These are phyloP conservation scores for Hydrozoanthus gracilis DNA, from an alignment of 92 coral and sea anemone species.

Conservation along the genomic window DNA sequence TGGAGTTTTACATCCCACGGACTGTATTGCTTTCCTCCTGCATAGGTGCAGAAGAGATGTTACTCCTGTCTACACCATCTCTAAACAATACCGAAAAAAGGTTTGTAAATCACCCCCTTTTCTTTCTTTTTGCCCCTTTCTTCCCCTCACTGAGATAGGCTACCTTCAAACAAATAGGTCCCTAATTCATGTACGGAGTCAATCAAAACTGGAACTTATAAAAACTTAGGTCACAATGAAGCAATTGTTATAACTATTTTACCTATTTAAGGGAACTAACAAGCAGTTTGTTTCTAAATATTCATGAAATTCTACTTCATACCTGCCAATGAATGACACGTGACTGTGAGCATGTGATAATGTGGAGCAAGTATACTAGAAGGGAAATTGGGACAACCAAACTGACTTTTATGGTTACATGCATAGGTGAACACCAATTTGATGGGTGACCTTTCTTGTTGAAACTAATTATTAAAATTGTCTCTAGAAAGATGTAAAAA, in stretches of 20 bases:
- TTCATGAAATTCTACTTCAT: not conserved
- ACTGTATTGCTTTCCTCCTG: not conserved
- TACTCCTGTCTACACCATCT: not conserved
- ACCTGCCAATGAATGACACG: constrained; percentile 5
- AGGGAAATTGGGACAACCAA: not conserved
- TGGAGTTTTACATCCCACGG: not conserved
- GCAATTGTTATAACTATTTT: not conserved
- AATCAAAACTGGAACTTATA: not conserved
- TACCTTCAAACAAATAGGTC: not conserved
- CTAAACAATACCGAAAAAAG: not conserved
- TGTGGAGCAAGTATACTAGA: not conserved
- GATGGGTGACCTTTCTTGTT: too few species aligned
- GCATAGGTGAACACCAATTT: too few species aligned
- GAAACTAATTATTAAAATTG: too few species aligned
- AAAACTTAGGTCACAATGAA: not conserved
- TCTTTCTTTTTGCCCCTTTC: not conserved
- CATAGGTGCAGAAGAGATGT: too few species aligned
- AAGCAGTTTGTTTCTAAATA: not conserved
- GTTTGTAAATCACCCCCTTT: not conserved
- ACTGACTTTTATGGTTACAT: too few species aligned
- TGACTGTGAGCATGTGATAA: not conserved
- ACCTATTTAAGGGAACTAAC: not conserved
- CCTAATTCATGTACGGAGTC: not conserved
- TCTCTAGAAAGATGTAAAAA: too few species aligned
- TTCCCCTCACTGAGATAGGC: not conserved